A percentile compares a stretch with the other conserved stretches of the same genome.
Evolutionary conservation across 2,113 vertebrate genomes (phyloP).

Genomic region (Hyperopisus bebe): DNA sequence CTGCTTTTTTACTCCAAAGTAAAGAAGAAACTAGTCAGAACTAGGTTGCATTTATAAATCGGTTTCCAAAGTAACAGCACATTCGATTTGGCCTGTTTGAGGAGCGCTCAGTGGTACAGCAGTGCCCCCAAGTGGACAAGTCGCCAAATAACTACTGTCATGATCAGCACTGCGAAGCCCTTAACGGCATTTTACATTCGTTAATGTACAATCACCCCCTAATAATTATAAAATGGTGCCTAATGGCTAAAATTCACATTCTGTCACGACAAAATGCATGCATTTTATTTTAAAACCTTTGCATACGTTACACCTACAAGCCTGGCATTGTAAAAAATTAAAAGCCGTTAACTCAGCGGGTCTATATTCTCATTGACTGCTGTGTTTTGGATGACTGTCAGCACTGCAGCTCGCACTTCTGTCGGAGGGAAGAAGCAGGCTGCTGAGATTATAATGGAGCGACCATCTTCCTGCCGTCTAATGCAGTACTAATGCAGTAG

Average conservation of each 20-base stretch:
- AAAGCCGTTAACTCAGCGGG: background rate
- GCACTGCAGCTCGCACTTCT: background rate
- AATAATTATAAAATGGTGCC: background rate
- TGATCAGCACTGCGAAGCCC: conserved; percentile 24
- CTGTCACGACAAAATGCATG: background rate
- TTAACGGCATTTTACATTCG: background rate
- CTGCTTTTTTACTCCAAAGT: background rate
- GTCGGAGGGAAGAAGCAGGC: background rate
- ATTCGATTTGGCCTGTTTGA: background rate
- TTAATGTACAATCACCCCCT: background rate
- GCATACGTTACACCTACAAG: background rate
- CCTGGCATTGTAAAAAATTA: background rate
- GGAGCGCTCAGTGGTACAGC: background rate
- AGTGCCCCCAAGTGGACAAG: conserved; percentile 24
- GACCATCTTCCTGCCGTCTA: background rate
- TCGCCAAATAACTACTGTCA: background rate
- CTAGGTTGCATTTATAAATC: background rate
- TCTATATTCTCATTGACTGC: background rate
- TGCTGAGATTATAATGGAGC: background rate
- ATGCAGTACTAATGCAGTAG: background rate
- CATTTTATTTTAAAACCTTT: background rate
- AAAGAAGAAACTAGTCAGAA: background rate
- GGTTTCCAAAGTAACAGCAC: background rate
- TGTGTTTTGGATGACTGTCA: background rate
- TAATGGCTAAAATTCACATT: background rate